Evolutionary conservation across 1,140 invertebrate genomes (phyloP), one percentile per base, ranked within the genome.

Genomic region (Palaemon carinicauda): DNA sequence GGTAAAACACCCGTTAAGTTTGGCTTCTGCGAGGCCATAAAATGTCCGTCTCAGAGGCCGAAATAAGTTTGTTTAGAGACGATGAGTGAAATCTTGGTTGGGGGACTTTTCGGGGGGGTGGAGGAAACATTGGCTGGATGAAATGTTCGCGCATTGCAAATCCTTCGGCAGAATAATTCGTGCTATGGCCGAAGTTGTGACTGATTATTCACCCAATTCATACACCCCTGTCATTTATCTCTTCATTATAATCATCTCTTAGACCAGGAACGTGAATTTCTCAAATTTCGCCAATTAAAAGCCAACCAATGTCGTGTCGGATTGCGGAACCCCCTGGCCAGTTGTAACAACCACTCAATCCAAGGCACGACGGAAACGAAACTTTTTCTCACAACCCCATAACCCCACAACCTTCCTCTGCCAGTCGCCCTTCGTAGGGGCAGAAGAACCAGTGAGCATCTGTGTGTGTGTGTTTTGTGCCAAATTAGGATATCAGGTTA

Each of bases 61-160:
- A 15, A 60, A 56, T 56, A n/a, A 41, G 41, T 41, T 41, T 41
- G 33, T 41, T 5, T 41, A 41, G 41, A 41, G 41, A 12, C 41
- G 41, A 29, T 27, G 19, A 80, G 77, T 80, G 77, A 80, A 80
- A 80, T 80, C 53, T 80, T 41, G 41, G 41, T 41, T 41, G 41
- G 5, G 41, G 41, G 41, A 41, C 41, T 7, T n/a, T n/a, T 41
- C 41, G 52, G 53, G 77, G 31, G 29, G 53, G 77, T 29, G 29
- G 53, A 3, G 53, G 52, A 80, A 80, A 80, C 77, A 54, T 80
- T 80, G 77, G 77, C 77, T 56, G 77, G 77, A 29, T 60, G 29
- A 80, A 80, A 80, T 56, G 56, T 80, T 80, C 77, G 77, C 77
- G 77, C 77, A 54, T 80, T 80, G 77, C 77, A 52, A 56, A 29